These are phyloP conservation scores for Ataeniobius toweri DNA, from an alignment of 2,797 vertebrate genomes.

Conservation along the genomic window DNA sequence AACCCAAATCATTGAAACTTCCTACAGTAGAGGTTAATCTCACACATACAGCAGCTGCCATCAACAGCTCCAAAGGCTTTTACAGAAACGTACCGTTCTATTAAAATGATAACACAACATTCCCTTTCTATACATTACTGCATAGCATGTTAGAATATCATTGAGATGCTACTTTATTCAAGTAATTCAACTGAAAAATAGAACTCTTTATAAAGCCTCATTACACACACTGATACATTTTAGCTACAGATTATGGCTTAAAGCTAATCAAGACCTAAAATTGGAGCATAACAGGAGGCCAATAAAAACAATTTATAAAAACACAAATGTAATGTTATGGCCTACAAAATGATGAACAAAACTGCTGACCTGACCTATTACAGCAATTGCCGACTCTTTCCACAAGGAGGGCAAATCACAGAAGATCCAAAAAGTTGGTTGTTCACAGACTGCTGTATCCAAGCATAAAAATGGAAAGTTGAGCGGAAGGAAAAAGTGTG, in stretches of 20 bases:
- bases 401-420: not conserved
- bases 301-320: not conserved
- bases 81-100: too few relatives aligned
- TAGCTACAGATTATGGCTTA: not conserved
- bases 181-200: too few relatives aligned
- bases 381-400: not conserved
- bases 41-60: conserved; percentile 1
- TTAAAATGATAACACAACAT: too few relatives aligned
- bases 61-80: not conserved
- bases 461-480: not conserved
- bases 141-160: too few relatives aligned
- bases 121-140: too few relatives aligned
- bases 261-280: not conserved
- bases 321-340: not conserved
- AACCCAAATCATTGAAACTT: conserved; percentile 22
- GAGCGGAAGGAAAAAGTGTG: not conserved
- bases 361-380: not conserved
- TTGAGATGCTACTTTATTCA: too few relatives aligned
- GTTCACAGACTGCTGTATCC: not conserved
- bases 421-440: not conserved
- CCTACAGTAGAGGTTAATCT: conserved; percentile 12
- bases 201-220: not conserved
- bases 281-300: not conserved
- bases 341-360: not conserved
- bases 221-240: not conserved